These are phyloP conservation scores for Watersipora subatra DNA, from an alignment of 1,140 invertebrate genomes.

Conservation along the genomic window DNA sequence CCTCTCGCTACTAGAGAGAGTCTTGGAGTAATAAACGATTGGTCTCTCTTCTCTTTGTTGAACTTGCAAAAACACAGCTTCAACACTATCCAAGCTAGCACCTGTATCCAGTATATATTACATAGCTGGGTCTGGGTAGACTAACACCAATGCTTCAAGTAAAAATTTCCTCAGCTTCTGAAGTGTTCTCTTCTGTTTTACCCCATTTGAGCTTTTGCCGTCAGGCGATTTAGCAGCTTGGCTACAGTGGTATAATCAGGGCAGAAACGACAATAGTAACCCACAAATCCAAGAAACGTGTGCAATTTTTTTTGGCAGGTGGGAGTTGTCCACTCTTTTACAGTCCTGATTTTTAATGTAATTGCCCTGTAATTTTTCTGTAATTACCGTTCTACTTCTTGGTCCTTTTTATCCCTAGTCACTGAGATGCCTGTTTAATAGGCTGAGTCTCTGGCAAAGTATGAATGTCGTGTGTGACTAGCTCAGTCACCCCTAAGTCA, in stretches of 20 bases:
- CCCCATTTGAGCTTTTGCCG: conserved; percentile 5
- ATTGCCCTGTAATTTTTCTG: conserved; percentile 11
- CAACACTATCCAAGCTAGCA: conserved; percentile 16
- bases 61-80: conserved; percentile 21
- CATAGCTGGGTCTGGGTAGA: conserved; percentile 10
- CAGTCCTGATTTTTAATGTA: conserved; percentile 8
- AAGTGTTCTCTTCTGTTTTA: conserved; percentile 1
- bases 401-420: too few species aligned
- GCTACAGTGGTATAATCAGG: conserved; percentile 13
- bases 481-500: too few species aligned
- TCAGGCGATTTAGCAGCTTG: conserved; percentile 7
- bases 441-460: too few species aligned
- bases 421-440: too few species aligned
- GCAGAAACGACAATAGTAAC: conserved; percentile 11
- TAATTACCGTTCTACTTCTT: too few species aligned
- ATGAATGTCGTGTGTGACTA: too few species aligned
- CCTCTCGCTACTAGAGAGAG: not conserved
- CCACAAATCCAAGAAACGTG: conserved; percentile 11
- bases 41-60: conserved; percentile 13
- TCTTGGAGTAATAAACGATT: conserved; percentile 9
- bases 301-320: conserved; percentile 9
- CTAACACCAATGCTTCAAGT: conserved; percentile 12
- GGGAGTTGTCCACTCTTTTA: conserved; percentile 11
- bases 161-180: not conserved
- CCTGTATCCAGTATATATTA: conserved; percentile 21